These are phyloP conservation scores for Lithophane ornitopus DNA, from an alignment of 2,888 invertebrate genomes.

Conservation along the genomic window DNA sequence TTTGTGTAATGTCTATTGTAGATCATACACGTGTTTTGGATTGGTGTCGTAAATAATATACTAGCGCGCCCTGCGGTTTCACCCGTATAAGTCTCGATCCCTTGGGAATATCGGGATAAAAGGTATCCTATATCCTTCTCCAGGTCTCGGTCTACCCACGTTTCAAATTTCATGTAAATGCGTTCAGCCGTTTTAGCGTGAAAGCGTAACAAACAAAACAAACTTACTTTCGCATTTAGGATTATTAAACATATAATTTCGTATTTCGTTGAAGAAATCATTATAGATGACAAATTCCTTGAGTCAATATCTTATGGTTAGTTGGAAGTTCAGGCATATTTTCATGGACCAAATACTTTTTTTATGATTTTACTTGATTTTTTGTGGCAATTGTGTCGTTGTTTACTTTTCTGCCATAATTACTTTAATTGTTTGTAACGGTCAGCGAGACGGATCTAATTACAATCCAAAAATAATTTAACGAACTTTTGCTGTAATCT, in stretches of 20 bases:
- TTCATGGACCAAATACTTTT: too few relatives aligned
- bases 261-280: neutral
- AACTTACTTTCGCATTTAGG: too few relatives aligned
- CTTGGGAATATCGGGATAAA: too few relatives aligned
- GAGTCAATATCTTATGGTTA: neutral
- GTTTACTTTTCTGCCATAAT: neutral
- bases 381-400: neutral
- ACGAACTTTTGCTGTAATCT: neutral
- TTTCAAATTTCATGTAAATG: too few relatives aligned
- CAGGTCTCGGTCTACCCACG: too few relatives aligned
- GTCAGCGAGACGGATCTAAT: neutral
- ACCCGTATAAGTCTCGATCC: too few relatives aligned
- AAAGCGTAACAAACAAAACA: too few relatives aligned
- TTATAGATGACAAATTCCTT: neutral
- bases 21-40: neutral
- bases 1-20: neutral
- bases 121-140: too few relatives aligned
- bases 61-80: too few relatives aligned
- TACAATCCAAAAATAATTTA: neutral
- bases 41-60: too few relatives aligned
- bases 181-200: too few relatives aligned
- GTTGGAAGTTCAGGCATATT: too few relatives aligned
- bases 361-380: neutral
- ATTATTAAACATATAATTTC: neutral
- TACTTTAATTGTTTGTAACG: neutral